Conservation (phyloP, 2,797 vertebrate genomes). For the Lacerta agilis region DNA sequence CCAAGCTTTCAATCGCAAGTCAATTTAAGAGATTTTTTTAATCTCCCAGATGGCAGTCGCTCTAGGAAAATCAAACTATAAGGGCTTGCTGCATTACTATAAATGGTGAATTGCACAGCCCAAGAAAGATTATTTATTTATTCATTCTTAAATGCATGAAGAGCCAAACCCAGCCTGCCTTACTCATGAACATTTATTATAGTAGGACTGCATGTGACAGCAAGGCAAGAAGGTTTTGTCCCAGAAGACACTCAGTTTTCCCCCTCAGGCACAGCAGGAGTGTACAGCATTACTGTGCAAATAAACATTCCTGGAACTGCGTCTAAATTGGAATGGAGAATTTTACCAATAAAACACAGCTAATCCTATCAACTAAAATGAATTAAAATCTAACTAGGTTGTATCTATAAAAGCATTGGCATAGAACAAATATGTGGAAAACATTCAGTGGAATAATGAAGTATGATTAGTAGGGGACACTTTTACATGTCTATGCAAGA, state of each 20-base stretch:
- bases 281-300: neutral
- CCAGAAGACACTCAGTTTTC: neutral
- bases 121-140: constrained; percentile 56
- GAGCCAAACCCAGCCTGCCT: constrained; percentile 40
- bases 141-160: constrained; percentile 38
- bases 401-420: neutral
- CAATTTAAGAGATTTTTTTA: neutral
- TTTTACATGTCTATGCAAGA: neutral
- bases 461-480: neutral
- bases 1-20: constrained; percentile 22
- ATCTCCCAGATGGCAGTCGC: constrained; percentile 10
- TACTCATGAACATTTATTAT: constrained; percentile 30
- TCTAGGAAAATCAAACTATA: constrained; percentile 43
- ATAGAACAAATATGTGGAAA: constrained; percentile 11
- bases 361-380: constrained; percentile 1
- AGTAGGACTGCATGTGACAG: neutral
- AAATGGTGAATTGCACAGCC: constrained; percentile 46
- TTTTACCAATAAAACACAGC: neutral
- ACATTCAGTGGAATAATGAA: neutral
- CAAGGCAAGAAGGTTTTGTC: neutral
- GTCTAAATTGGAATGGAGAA: neutral
- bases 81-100: constrained; percentile 44
- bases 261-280: neutral
- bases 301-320: constrained; percentile 19
- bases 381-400: constrained; percentile 6